Percentiles rank a stretch among this genome's conserved stretches.
Evolutionary conservation across 2,888 invertebrate species (phyloP).

Genomic region (Aquatica leii): DNA sequence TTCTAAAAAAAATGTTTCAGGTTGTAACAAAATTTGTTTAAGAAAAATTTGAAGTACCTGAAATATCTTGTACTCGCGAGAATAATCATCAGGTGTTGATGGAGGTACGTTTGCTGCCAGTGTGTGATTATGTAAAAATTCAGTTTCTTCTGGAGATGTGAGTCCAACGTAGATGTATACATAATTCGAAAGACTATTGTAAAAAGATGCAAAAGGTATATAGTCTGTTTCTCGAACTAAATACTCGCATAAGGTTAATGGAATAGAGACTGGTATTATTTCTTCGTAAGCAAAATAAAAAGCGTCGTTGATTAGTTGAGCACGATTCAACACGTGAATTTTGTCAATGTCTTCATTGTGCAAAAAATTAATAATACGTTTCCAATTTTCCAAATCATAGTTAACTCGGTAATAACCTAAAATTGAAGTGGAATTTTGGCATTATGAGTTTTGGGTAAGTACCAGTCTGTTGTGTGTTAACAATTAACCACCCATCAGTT

Average conservation of each 20-base stretch:
- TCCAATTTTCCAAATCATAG: slow-evolving; percentile 75
- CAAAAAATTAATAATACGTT: slow-evolving; percentile 63
- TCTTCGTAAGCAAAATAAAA: slow-evolving; percentile 70
- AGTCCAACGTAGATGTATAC: not conserved
- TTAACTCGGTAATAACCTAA: slow-evolving; percentile 74
- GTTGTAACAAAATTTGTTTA: not conserved
- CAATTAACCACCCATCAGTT: slow-evolving; percentile 56
- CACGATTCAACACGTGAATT: slow-evolving; percentile 74
- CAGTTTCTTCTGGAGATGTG: not conserved
- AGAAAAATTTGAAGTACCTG: not conserved
- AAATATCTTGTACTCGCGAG: slow-evolving; percentile 1
- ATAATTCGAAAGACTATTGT: not conserved
- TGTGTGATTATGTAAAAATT: slow-evolving; percentile 10
- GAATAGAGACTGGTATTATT: slow-evolving; percentile 62
- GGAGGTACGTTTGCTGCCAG: not conserved
- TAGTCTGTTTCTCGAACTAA: slow-evolving; percentile 67
- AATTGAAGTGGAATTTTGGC: too few relatives aligned
- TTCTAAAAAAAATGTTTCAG: slow-evolving; percentile 2
- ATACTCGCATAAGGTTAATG: slow-evolving; percentile 68
- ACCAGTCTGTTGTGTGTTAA: slow-evolving; percentile 28
- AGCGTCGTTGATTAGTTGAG: slow-evolving; percentile 79
- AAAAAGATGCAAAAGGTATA: slow-evolving; percentile 59
- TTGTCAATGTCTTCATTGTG: slow-evolving; percentile 55
- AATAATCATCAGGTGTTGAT: not conserved
- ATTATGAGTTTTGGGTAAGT: not conserved